Evolutionary conservation across 2,888 invertebrate species (phyloP).

Genomic region (Folsomia candida): DNA sequence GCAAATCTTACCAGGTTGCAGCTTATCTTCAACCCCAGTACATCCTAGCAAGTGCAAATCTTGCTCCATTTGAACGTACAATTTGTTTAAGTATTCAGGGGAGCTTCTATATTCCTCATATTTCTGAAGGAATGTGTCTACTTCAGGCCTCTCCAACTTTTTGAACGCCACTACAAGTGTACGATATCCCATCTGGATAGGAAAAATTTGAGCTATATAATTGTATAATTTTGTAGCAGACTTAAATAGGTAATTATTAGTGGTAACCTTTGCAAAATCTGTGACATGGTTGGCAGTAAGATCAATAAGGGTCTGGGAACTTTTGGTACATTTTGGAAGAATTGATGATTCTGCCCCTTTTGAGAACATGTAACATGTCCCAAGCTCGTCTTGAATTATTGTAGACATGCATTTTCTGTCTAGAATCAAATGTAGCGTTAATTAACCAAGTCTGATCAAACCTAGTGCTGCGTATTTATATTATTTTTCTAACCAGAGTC

Average conservation of each 20-base stretch:
- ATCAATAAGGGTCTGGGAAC: slow-evolving; percentile 53
- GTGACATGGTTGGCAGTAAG: slow-evolving; percentile 56
- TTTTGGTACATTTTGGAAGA: slow-evolving; percentile 61
- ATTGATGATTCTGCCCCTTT: slow-evolving; percentile 79
- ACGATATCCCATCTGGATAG: slow-evolving; percentile 62
- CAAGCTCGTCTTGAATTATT: slow-evolving; percentile 67
- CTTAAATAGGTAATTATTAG: neutral
- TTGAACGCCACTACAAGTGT: slow-evolving; percentile 71
- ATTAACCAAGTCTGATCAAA: neutral
- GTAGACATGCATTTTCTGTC: slow-evolving; percentile 92
- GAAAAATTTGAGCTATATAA: neutral
- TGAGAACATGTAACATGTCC: slow-evolving; percentile 66
- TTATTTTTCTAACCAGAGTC: slow-evolving; percentile 69
- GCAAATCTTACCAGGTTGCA: no score
- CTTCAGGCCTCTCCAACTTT: slow-evolving; percentile 64
- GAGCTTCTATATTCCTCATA: slow-evolving; percentile 77
- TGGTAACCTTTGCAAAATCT: slow-evolving; percentile 59
- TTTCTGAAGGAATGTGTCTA: slow-evolving; percentile 65
- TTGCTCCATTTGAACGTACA: slow-evolving; percentile 81
- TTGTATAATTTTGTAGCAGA: neutral
- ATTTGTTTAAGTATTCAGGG: slow-evolving; percentile 75
- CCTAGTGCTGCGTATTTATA: no score
- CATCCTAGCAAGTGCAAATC: slow-evolving; percentile 67
- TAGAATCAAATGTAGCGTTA: slow-evolving; percentile 36
- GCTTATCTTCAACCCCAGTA: slow-evolving; percentile 69